Evolutionary conservation across 2,797 vertebrate species (phyloP).

Genomic region (Chiroxiphia lanceolata): DNA sequence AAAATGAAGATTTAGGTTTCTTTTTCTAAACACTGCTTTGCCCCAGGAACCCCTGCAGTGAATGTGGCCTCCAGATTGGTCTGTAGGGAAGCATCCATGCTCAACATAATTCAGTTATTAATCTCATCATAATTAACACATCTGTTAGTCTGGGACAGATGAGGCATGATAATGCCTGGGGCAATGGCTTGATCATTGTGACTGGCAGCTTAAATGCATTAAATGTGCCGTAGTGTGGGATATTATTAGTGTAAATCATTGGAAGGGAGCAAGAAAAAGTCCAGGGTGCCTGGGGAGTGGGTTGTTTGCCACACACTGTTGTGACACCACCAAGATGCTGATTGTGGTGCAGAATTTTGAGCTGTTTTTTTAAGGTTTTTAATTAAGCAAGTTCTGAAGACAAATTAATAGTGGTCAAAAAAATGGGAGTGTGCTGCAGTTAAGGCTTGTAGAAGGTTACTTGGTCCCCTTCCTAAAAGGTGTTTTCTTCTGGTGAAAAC

Average conservation of each 20-base stretch:
- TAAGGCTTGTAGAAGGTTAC: neutral
- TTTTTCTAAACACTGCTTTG: neutral
- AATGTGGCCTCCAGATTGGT: neutral
- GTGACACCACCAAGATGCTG: neutral
- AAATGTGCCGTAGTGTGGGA: neutral
- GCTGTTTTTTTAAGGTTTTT: neutral
- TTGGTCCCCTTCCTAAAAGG: neutral
- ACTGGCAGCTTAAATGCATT: neutral
- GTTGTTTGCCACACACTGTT: neutral
- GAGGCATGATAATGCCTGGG: neutral
- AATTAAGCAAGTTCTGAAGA: neutral
- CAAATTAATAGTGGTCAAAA: neutral
- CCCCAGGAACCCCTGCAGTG: neutral
- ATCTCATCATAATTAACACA: neutral
- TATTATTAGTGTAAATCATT: neutral
- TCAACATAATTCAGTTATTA: neutral
- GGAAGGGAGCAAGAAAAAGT: neutral
- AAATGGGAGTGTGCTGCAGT: accelerated
- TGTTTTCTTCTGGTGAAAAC: neutral
- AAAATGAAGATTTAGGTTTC: accelerated
- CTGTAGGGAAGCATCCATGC: neutral
- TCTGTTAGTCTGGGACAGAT: neutral
- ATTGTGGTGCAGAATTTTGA: neutral
- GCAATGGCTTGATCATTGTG: neutral
- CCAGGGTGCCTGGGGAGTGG: neutral